phyloP scores from a whole-genome alignment of 35 echinoderm and acorn worm genomes.

The Strongylocentrotus purpuratus region DNA sequence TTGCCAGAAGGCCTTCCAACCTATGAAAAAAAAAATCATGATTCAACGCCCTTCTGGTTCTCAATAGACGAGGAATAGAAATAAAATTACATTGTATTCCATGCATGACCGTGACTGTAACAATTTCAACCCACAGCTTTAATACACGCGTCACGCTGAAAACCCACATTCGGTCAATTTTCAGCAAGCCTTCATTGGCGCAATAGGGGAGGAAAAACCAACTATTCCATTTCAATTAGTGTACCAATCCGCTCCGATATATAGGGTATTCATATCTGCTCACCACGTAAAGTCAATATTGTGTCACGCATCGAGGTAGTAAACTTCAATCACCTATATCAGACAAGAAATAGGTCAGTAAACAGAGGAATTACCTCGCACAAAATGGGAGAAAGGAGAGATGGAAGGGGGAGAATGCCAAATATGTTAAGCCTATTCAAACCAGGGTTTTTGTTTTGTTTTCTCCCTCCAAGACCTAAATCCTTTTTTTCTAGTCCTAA shows the following conservation, averaged over 20 bases:
- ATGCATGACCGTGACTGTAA: too few relatives aligned
- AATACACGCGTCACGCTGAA: too few relatives aligned
- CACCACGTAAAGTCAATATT: conserved; percentile 34
- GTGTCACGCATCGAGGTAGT: background rate
- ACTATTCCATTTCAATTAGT: conserved; percentile 44
- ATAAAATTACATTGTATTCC: too few relatives aligned
- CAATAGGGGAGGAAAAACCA: background rate
- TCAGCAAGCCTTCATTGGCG: background rate
- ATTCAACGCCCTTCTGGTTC: too few relatives aligned
- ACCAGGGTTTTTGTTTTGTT: background rate
- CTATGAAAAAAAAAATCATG: too few relatives aligned
- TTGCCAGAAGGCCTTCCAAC: too few relatives aligned
- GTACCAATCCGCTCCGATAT: conserved; percentile 18
- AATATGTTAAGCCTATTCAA: conserved; percentile 16
- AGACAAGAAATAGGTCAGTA: conserved; percentile 25
- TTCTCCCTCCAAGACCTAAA: background rate
- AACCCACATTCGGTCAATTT: background rate
- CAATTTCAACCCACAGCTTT: too few relatives aligned
- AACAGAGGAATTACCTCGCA: background rate
- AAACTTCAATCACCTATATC: background rate
- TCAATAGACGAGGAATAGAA: too few relatives aligned
- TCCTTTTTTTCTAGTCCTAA: background rate
- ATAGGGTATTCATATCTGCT: conserved; percentile 29
- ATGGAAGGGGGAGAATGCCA: background rate
- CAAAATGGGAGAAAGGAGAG: background rate